Conservation (phyloP, 2,113 vertebrate genomes). For the Noctilio leporinus region DNA sequence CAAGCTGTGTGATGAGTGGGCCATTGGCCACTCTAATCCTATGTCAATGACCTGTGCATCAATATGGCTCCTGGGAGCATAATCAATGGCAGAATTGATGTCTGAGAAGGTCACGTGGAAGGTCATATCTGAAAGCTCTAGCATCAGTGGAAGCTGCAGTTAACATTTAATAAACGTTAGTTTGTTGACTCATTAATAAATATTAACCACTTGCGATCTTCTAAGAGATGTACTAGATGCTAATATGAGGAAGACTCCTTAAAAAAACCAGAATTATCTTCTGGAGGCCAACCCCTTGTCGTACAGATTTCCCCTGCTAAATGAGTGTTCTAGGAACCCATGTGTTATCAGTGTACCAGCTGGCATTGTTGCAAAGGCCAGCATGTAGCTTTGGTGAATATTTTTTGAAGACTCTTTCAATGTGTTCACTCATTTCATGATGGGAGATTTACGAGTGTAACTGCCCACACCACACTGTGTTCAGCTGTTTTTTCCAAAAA, state of each 20-base stretch:
- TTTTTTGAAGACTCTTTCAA: too few relatives aligned
- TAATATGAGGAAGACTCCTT: background rate
- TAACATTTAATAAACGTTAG: background rate
- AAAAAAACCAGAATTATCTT: too few relatives aligned
- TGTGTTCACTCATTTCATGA: too few relatives aligned
- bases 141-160: background rate
- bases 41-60: background rate
- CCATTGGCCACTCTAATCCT: background rate
- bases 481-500: too few relatives aligned
- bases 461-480: too few relatives aligned
- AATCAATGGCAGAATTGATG: background rate
- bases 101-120: background rate
- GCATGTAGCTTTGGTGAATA: too few relatives aligned
- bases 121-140: background rate
- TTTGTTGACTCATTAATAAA: background rate
- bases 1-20: background rate
- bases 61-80: background rate
- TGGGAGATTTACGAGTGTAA: too few relatives aligned
- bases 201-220: background rate
- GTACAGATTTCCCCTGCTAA: too few relatives aligned
- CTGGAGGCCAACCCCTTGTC: too few relatives aligned
- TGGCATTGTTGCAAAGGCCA: too few relatives aligned
- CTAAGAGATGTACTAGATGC: background rate
- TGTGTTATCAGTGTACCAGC: too few relatives aligned
- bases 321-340: too few relatives aligned